These are phyloP conservation scores for Trilocha varians DNA, from an alignment of 2,888 invertebrate species.

Conservation along the genomic window DNA sequence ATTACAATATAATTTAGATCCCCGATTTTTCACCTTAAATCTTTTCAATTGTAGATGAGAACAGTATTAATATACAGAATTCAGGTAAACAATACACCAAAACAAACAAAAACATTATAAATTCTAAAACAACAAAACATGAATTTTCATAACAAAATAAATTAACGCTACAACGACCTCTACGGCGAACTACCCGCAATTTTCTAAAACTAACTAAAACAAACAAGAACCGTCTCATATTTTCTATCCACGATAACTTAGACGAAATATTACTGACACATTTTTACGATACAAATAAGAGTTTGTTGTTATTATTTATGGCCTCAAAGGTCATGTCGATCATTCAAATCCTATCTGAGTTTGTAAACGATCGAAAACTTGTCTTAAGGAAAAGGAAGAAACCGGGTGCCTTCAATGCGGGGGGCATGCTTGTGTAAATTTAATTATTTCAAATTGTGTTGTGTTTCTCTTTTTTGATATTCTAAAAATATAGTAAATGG, in stretches of 20 bases:
- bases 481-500: no score
- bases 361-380: not conserved
- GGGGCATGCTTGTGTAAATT: no score
- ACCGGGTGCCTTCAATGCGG: no score
- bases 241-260: not conserved
- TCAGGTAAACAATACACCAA: no score
- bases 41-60: no score
- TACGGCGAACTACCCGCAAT: not conserved
- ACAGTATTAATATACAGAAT: no score
- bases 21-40: no score
- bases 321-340: not conserved
- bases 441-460: no score
- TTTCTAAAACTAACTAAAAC: not conserved
- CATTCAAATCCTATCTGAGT: not conserved
- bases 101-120: no score
- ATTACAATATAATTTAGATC: no score
- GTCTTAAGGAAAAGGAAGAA: not conserved
- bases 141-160: not conserved
- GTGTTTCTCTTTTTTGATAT: no score
- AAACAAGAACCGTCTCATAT: not conserved
- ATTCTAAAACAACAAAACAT: no score
- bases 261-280: not conserved
- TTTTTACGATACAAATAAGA: not conserved
- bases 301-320: not conserved
- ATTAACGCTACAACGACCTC: not conserved